Evolutionary conservation across 2,797 vertebrate genomes (phyloP).

Genomic region (Pyrrhura leucotis): DNA sequence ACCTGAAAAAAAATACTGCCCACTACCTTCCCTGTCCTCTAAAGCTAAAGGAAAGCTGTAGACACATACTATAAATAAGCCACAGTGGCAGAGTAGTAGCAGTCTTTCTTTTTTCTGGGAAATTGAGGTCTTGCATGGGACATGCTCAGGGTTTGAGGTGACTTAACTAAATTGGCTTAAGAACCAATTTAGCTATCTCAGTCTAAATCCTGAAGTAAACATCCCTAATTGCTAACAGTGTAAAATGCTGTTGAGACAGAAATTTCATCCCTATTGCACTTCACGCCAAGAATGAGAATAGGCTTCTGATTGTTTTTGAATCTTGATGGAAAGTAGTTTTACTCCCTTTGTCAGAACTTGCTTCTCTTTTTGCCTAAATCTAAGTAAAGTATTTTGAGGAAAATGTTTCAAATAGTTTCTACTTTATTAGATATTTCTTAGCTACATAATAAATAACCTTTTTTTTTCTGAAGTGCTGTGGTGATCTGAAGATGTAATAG

Average conservation of each 20-base stretch:
- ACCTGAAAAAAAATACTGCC: background rate
- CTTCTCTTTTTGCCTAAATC: background rate
- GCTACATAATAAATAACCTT: background rate
- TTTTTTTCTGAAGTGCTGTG: background rate
- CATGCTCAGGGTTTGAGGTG: background rate
- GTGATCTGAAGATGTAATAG: background rate
- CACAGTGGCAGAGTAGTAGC: background rate
- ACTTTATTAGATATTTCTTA: background rate
- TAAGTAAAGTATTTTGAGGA: background rate
- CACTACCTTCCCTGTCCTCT: background rate
- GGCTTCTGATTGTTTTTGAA: background rate
- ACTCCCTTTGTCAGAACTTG: background rate
- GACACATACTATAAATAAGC: background rate
- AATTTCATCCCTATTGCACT: background rate
- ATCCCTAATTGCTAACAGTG: background rate
- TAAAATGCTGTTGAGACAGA: background rate
- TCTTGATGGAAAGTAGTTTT: background rate
- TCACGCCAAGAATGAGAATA: background rate
- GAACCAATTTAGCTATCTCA: background rate
- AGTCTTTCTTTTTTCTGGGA: background rate
- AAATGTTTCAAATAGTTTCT: background rate
- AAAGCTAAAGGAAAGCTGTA: background rate
- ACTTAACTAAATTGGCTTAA: background rate
- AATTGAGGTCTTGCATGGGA: accelerated
- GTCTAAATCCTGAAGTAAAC: background rate